Evolutionary conservation across 2,113 vertebrate species (phyloP).

Genomic region (Oenanthe oenanthe): DNA sequence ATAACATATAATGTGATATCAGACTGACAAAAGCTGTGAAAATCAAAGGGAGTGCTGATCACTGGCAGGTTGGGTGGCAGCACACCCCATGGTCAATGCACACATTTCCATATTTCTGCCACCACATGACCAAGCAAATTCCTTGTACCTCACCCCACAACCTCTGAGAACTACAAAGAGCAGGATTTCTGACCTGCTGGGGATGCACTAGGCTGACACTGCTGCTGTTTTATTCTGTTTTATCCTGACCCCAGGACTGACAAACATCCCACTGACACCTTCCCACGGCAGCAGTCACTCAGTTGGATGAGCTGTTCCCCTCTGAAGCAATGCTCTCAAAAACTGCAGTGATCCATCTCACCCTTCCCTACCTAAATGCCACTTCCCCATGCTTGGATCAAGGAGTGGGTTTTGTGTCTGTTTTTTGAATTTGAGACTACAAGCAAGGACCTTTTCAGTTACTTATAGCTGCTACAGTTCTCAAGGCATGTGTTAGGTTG

Average conservation of each 20-base stretch:
- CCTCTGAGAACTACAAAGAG: background rate
- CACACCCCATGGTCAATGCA: rapidly evolving
- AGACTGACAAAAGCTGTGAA: background rate
- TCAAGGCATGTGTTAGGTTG: background rate
- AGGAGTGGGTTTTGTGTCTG: background rate
- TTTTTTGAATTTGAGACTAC: background rate
- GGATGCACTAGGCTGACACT: background rate
- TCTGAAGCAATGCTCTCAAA: background rate
- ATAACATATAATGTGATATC: background rate
- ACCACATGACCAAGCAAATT: background rate
- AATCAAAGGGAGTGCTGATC: background rate
- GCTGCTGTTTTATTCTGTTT: background rate
- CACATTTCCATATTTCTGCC: background rate
- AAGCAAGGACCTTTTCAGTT: background rate
- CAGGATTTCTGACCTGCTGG: background rate
- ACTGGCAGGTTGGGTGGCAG: background rate
- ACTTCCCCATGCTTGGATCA: background rate
- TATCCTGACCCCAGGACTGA: background rate
- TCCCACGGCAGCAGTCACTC: background rate
- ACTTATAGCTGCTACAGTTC: background rate
- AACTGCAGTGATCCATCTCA: background rate
- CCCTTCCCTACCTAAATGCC: background rate
- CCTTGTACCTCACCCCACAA: background rate
- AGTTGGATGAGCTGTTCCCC: background rate
- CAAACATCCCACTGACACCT: rapidly evolving